These are phyloP conservation scores for Lates calcarifer DNA, from an alignment of 2,113 vertebrate genomes.

Conservation along the genomic window DNA sequence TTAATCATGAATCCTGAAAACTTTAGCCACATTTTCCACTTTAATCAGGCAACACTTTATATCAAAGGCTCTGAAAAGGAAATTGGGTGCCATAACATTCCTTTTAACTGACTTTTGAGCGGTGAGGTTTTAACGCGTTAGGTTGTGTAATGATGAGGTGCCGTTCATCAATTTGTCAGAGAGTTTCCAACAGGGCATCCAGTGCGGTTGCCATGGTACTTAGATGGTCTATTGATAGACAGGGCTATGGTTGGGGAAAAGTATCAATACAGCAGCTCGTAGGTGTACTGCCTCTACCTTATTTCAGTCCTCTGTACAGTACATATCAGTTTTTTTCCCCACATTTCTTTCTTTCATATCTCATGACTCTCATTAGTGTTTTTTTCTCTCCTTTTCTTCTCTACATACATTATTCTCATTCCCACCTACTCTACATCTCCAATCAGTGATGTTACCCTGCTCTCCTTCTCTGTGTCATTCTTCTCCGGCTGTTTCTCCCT, in stretches of 20 bases:
- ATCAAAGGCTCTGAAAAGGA: background rate
- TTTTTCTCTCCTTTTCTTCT: background rate
- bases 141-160: slow-evolving; percentile 6
- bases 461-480: slow-evolving; percentile 9
- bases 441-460: background rate
- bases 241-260: background rate
- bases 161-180: slow-evolving; percentile 9
- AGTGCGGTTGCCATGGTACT: background rate
- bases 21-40: background rate
- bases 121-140: slow-evolving; percentile 14
- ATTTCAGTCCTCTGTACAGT: background rate
- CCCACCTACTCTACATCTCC: background rate
- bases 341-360: background rate
- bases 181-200: background rate
- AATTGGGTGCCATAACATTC: slow-evolving; percentile 10
- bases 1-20: slow-evolving; percentile 21
- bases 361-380: slow-evolving; percentile 13
- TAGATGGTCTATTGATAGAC: slow-evolving; percentile 23
- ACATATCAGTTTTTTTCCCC: background rate
- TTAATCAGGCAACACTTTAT: slow-evolving; percentile 4
- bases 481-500: slow-evolving; percentile 9
- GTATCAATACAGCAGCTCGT: background rate
- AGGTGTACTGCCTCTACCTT: background rate
- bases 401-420: slow-evolving; percentile 13
- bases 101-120: slow-evolving; percentile 18